Base-by-base conservation (phyloP, 2,113 vertebrate species). In the Sylvietta virens region DNA sequence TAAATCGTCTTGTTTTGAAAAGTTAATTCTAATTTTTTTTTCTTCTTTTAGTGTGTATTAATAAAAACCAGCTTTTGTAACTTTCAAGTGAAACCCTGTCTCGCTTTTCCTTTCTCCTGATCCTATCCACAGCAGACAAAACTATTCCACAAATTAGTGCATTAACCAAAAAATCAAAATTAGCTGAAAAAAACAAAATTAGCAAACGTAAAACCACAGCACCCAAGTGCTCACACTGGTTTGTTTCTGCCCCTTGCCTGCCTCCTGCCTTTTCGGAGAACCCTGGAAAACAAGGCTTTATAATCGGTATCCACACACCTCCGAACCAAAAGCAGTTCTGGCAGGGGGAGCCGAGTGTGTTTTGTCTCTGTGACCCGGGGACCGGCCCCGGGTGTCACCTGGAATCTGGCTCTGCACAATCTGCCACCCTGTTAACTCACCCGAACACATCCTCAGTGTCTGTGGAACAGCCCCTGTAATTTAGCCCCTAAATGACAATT, bases 321-420 rank as follows among this genome's bases (percentile, higher is more conserved):
- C 13, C 77, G 21, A 47, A 50, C 3, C 84, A 20, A 44, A 39
- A 16, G 35, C 67, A 50, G 15, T 0, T 26, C 42, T 20, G 45
- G 17, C 62, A 4, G 66, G 18, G 18, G 6, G 13, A 26, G 42
- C 45, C 30, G 3, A 7, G 33, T 2, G 17, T 3, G 2, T 74
- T 90, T 84, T 50, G 4, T 14, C 30, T 40, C 14, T 1, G 2
- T 13, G 15, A 2, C 7, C 33, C 56, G 23, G n/a, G 19, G 51
- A 13, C 3, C 3, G 3, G 33, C 16, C 26, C 51, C 22, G 5
- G 3, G 45, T 16, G 33, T 6, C 39, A 3, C 28, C 3, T 10
- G n/a, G 4, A 22, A 2, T 17, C 31, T 22, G 53, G 27, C 40
- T 60, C 80, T 53, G 81, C 72, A 56, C 67, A 19, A 9, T 17